Evolutionary conservation across 2,113 vertebrate species (phyloP), one percentile per base, ranked within the genome.

Genomic region (Pica pica): DNA sequence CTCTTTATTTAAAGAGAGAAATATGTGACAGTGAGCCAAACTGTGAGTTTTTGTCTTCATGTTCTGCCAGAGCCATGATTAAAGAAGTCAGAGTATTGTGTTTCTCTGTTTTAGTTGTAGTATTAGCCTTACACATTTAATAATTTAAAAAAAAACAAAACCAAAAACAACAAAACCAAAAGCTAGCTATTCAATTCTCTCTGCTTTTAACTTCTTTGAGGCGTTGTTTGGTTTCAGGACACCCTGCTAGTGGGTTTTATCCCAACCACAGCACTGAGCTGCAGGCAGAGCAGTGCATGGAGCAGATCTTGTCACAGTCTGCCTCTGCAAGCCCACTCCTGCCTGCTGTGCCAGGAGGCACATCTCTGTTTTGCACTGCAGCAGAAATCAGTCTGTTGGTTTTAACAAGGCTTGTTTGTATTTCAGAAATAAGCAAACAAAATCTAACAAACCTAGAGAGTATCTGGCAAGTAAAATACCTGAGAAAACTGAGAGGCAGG

Each of bases 191-290:
- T 31, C 5, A 56, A 41, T 37, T 83, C 24, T 33, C 52, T 50
- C 50, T 37, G 59, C 13, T 88, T 86, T 50, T 74, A 71, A 27
- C 17, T 83, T 83, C 64, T 90, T 44, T 49, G 60, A 70, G 44
- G 46, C 3, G 0, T 24, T 68, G 16, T 27, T 77, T 81, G 35
- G 20, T 65, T 93, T 92, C 35, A 74, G 63, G 24, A 86, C 68
- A 55, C 17, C 17, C 24, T 6, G 12, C 15, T 64, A 33, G 63
- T 13, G 46, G 6, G 28, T 69, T 92, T 68, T n/a, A 30, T 44
- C 31, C 63, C 1, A 2, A 20, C 3, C 2, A 3, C 44, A 76
- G 33, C n/a, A 6, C 27, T 0, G 0, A 85, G 75, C 49, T 42
- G 16, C 69, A 69, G 31, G 46, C 49, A 39, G 50, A 83, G 21